A percentile compares a stretch with the other conserved stretches of the same genome.
These are phyloP conservation scores for Madoqua kirkii DNA, from an alignment of 2,113 vertebrate species.

Conservation along the genomic window DNA sequence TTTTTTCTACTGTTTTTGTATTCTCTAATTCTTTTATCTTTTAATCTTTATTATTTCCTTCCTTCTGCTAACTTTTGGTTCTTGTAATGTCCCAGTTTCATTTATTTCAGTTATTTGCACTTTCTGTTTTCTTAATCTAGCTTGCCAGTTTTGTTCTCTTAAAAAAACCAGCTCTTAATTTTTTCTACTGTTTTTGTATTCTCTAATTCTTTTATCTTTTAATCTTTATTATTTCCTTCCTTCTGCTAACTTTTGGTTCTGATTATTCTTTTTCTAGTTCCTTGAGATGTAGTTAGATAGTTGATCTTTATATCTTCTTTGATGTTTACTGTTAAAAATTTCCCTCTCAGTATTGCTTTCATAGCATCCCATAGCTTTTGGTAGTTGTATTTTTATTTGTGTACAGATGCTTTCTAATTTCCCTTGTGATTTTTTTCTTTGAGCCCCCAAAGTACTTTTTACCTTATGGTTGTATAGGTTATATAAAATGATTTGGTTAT, in stretches of 20 bases:
- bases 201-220: not conserved
- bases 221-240: not conserved
- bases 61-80: too few species aligned
- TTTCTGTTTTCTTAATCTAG: not conserved
- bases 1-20: not conserved
- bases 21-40: not conserved
- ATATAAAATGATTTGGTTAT: conserved; percentile 19
- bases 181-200: not conserved
- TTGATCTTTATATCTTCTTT: conserved; percentile 3
- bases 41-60: not conserved
- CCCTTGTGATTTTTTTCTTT: not conserved
- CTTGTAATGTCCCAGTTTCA: not conserved
- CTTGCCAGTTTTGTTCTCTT: not conserved
- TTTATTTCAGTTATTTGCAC: not conserved
- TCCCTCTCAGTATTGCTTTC: not conserved
- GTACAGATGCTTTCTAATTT: not conserved
- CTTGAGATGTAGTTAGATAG: not conserved
- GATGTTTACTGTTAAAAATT: not conserved
- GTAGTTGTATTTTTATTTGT: not conserved
- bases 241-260: not conserved
- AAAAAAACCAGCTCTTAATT: not conserved
- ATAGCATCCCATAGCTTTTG: not conserved
- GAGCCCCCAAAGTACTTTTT: not conserved
- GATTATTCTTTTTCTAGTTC: not conserved
- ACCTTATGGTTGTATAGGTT: not conserved